phyloP scores from a whole-genome alignment of 2,113 vertebrate species.

The Capreolus pygargus region DNA sequence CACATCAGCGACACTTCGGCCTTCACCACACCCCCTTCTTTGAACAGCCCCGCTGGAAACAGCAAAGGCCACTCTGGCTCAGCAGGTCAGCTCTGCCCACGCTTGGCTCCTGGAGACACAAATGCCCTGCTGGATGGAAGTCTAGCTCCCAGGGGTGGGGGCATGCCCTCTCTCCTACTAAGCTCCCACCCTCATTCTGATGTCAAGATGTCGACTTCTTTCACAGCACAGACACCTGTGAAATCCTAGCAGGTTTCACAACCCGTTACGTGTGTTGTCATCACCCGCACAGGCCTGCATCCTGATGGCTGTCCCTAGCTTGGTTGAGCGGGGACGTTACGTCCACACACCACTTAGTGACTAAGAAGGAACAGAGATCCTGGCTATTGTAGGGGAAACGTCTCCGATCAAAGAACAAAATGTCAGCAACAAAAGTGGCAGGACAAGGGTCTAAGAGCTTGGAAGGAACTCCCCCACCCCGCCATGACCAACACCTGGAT shows the following conservation, averaged over 20 bases:
- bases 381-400: too few species aligned
- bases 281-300: background rate
- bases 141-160: background rate
- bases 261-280: accelerated
- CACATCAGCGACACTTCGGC: background rate
- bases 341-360: too few species aligned
- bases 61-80: background rate
- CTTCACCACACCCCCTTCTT: background rate
- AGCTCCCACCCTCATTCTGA: too few species aligned
- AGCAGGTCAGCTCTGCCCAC: background rate
- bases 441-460: background rate
- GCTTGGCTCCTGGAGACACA: background rate
- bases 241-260: too few species aligned
- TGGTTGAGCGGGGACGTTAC: accelerated
- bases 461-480: background rate
- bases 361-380: background rate
- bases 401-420: background rate
- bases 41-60: background rate
- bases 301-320: background rate
- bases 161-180: background rate
- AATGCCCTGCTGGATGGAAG: background rate
- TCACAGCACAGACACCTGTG: background rate
- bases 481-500: accelerated
- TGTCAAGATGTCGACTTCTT: accelerated
- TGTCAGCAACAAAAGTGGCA: background rate